Base-by-base conservation (phyloP, 2,888 invertebrate species). In the Philereme vetulata region DNA sequence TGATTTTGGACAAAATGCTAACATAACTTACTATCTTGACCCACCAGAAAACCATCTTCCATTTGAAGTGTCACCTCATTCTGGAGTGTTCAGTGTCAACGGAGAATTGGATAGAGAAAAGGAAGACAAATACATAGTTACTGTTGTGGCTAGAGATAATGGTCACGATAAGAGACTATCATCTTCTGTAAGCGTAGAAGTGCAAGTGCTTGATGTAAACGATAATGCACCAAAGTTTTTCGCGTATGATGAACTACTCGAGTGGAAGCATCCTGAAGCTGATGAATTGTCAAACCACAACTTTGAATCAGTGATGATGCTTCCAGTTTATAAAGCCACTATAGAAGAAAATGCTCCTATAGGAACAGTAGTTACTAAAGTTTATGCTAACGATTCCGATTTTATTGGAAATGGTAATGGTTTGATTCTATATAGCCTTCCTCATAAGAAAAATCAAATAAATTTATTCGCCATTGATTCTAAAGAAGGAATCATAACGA, bases 371-470 rank as follows among this genome's bases (percentile, higher is more conserved):
- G 95, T 97, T 0, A 94, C 95, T 0, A 94, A 94, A 82, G 94
- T 97, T 2, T 95, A 94, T 64, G 97, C 97, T 0, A 97, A 97
- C 67, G 97, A 98, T 84, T 95, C 96, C 9, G 97, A 98, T 80
- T 96, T 96, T 70, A 86, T 94, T 46, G 96, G 96, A 1, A 97
- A 97, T 76, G 97, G 97, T n/a, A 97, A 97, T 76, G 97, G 97
- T 0, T 85, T 97, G 46, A 94, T 97, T 3, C 85, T 97, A 0
- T 97, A 96, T 69, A 96, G 96, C 70, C 90, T 97, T 47, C 94
- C 95, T 0, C 94, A 95, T 62, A 93, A 93, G 65, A 95, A 94
- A 65, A 93, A 94, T 73, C 92, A 93, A 43, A 86, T 94, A 0
- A 93, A 93, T 74, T 82, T 95, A 46, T 97, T 97, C 77, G 93